phyloP scores from a whole-genome alignment of 2,888 invertebrate species.

The Salticus scenicus region DNA sequence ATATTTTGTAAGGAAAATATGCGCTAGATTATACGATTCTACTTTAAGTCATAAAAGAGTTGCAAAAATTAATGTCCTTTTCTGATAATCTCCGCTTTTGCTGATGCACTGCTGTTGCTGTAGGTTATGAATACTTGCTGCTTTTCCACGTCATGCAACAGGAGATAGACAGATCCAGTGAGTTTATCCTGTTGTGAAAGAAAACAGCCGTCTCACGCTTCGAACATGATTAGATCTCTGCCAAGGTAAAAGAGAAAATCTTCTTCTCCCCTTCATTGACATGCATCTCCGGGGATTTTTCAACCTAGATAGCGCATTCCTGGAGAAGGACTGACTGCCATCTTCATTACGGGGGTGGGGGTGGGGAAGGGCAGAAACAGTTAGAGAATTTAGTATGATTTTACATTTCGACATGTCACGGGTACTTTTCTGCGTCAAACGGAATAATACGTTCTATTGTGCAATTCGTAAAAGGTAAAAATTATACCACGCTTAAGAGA shows the following conservation, averaged over 20 bases:
- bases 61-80: too few species aligned
- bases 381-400: not conserved
- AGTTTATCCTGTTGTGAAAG: not conserved
- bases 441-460: too few species aligned
- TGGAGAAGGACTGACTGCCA: not conserved
- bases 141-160: not conserved
- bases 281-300: not conserved
- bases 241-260: not conserved
- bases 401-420: not conserved
- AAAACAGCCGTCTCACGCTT: not conserved
- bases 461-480: too few species aligned
- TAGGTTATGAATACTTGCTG: not conserved
- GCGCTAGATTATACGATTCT: too few species aligned
- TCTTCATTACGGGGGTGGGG: not conserved
- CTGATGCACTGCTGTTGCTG: too few species aligned
- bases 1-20: too few species aligned
- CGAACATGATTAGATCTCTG: not conserved
- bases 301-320: not conserved
- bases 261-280: not conserved
- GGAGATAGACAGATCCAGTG: too few species aligned
- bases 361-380: too few species aligned
- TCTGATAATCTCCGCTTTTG: too few species aligned
- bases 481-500: too few species aligned
- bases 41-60: too few species aligned
- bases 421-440: too few species aligned